Conservation (phyloP, 2,888 invertebrate genomes). For the Deilephila elpenor region DNA sequence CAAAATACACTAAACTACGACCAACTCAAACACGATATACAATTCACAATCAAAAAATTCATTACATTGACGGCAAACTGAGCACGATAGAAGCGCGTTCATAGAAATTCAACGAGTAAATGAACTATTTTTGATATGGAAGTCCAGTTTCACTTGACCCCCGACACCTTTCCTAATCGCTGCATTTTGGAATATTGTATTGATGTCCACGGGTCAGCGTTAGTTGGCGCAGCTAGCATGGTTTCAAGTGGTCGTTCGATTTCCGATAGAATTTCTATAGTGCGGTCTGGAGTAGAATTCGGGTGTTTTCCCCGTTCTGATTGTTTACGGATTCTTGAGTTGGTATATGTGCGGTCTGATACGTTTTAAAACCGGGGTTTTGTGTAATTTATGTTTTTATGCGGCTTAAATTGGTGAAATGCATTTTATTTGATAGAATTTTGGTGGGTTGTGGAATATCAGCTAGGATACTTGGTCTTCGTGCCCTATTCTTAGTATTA, state of each 20-base stretch:
- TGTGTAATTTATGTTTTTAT: background rate
- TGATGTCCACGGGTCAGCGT: slow-evolving; percentile 1
- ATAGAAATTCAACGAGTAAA: slow-evolving; percentile 15
- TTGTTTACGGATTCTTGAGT: slow-evolving; percentile 5
- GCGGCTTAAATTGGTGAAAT: too few relatives aligned
- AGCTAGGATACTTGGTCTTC: too few relatives aligned
- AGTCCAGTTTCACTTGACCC: background rate
- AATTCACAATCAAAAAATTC: slow-evolving; percentile 15
- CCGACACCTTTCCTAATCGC: slow-evolving; percentile 1
- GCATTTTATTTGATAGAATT: too few relatives aligned
- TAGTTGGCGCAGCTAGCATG: slow-evolving; percentile 3
- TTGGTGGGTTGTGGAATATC: too few relatives aligned
- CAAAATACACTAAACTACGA: too few relatives aligned
- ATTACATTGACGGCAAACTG: background rate
- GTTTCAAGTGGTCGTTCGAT: slow-evolving; percentile 16
- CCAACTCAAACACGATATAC: background rate
- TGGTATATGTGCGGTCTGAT: background rate
- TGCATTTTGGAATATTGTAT: background rate
- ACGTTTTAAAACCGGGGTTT: background rate
- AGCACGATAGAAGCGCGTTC: slow-evolving; percentile 4
- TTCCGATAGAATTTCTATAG: slow-evolving; percentile 25
- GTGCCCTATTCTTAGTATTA: too few relatives aligned
- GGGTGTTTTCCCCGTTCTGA: background rate
- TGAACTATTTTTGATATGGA: slow-evolving; percentile 22
- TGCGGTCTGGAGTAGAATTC: slow-evolving; percentile 3